phyloP scores from a whole-genome alignment of 1,140 invertebrate species.

The Diprion similis region DNA sequence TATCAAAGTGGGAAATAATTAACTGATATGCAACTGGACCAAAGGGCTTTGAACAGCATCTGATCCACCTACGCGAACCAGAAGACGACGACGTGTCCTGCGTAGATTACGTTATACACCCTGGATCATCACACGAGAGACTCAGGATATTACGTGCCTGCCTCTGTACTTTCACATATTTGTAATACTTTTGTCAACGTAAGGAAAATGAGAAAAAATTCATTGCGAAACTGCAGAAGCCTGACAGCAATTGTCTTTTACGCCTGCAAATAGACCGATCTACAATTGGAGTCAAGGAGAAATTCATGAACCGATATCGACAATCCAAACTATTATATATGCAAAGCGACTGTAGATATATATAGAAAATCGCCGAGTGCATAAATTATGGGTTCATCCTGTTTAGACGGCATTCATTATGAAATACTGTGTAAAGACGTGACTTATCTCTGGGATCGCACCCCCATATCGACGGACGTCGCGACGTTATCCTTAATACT shows the following conservation, averaged over 20 bases:
- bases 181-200: conserved; percentile 29
- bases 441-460: background rate
- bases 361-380: background rate
- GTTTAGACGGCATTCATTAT: background rate
- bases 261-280: no score
- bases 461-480: background rate
- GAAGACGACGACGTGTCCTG: background rate
- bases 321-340: background rate
- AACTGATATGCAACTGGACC: conserved; percentile 35
- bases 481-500: background rate
- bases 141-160: background rate
- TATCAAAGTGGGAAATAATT: conserved; percentile 47
- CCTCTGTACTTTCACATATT: background rate
- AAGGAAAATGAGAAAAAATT: background rate
- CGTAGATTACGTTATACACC: conserved; percentile 19
- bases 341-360: background rate
- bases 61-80: background rate
- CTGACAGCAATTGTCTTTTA: no score
- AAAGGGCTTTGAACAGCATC: conserved; percentile 3
- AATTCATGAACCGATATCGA: background rate
- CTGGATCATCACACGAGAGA: no score
- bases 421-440: background rate
- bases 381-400: background rate
- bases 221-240: no score
- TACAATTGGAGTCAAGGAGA: no score